Conservation (phyloP, 2,797 vertebrate genomes). For the Bradypodion ventrale region DNA sequence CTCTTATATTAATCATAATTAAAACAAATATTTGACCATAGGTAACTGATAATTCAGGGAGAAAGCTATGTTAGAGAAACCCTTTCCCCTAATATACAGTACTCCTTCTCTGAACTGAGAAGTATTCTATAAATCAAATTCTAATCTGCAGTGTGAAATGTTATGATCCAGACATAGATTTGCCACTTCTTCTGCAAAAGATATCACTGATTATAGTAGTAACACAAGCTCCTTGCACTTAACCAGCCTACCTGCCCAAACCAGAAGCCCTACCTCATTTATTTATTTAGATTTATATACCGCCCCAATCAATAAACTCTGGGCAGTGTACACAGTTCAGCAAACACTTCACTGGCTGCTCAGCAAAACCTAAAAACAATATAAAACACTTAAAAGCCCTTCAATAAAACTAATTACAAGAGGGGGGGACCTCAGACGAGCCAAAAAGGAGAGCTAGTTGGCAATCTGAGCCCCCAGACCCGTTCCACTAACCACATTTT, state of each 20-base stretch:
- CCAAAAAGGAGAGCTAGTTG: no score
- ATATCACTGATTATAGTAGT: not conserved
- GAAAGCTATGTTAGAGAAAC: not conserved
- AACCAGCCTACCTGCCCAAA: not conserved
- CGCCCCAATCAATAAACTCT: no score
- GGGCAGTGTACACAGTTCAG: no score
- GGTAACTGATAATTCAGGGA: not conserved
- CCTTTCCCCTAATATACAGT: not conserved
- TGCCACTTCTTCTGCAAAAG: not conserved
- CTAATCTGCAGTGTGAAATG: not conserved
- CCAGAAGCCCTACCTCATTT: accelerated
- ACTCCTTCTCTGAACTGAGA: not conserved
- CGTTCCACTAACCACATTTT: no score
- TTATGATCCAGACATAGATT: not conserved
- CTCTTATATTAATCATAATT: not conserved
- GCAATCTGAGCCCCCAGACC: no score
- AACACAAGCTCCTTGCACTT: not conserved
- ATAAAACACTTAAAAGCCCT: no score
- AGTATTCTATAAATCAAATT: not conserved
- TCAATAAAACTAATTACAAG: no score
- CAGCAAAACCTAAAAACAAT: no score
- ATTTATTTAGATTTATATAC: no score
- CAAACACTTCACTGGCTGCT: no score
- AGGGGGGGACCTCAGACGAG: no score
- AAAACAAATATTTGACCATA: not conserved